Evolutionary conservation across 2,797 vertebrate species (phyloP).

Genomic region (Hybognathus amarus): DNA sequence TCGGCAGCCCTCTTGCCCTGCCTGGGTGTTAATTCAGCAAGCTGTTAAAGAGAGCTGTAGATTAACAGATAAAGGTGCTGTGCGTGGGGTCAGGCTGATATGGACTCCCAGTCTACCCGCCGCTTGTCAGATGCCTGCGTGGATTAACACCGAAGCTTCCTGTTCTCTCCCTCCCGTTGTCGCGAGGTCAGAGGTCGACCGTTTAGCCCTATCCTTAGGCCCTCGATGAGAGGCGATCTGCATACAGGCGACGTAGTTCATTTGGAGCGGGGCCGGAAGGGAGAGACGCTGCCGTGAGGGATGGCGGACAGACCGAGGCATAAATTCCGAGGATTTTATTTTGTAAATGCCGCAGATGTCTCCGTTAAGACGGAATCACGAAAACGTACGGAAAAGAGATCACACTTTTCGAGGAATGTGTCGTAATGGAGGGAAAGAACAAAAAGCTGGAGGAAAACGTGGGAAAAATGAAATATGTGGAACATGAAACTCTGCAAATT

Average conservation of each 20-base stretch:
- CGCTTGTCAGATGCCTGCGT: conserved; percentile 96
- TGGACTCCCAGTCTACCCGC: conserved; percentile 83
- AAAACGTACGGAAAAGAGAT: conserved; percentile 36
- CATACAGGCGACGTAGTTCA: conserved; percentile 82
- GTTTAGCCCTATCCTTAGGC: conserved; percentile 93
- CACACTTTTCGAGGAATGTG: conserved; percentile 49
- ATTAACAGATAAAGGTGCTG: conserved; percentile 99
- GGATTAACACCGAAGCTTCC: conserved; percentile 92
- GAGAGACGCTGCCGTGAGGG: conserved; percentile 59
- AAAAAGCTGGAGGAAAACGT: conserved; percentile 37
- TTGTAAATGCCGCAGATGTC: conserved; percentile 46
- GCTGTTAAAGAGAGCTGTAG: conserved; percentile 94
- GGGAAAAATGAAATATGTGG: conserved; percentile 86
- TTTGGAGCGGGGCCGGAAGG: conserved; percentile 46
- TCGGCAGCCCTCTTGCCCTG: conserved; percentile 88
- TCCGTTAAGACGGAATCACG: conserved; percentile 44
- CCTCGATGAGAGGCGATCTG: conserved; percentile 88
- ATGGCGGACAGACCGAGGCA: conserved; percentile 62
- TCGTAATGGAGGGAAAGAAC: conserved; percentile 30
- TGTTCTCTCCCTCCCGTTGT: conserved; percentile 74
- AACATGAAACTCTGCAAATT: conserved; percentile 99
- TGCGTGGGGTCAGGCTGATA: conserved; percentile 91
- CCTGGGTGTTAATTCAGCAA: conserved; percentile 93
- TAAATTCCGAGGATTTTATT: conserved; percentile 52
- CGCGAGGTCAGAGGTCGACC: conserved; percentile 90